These are phyloP conservation scores for Bursaphelenchus okinawaensis DNA, from an alignment of 2,888 invertebrate species.

Conservation along the genomic window DNA sequence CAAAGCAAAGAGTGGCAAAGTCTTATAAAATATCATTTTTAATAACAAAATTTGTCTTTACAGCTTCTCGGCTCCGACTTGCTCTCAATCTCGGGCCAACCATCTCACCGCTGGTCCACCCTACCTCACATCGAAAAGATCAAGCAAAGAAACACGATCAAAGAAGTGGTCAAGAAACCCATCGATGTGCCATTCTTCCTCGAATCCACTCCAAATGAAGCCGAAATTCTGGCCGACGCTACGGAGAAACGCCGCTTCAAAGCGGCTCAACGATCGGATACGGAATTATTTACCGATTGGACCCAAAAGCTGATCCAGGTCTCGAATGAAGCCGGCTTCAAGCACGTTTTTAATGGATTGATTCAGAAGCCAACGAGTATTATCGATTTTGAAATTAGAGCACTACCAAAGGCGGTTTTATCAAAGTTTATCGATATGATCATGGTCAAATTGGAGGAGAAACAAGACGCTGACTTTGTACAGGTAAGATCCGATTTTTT, in stretches of 20 bases:
- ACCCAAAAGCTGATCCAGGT: background rate
- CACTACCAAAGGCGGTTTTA: constrained; percentile 32
- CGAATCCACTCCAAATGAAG: constrained; percentile 14
- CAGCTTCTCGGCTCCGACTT: constrained; percentile 27
- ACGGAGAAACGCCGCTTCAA: background rate
- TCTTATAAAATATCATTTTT: too few relatives aligned
- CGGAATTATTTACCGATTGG: constrained; percentile 10
- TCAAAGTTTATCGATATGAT: constrained; percentile 42
- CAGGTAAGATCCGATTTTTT: constrained; percentile 76
- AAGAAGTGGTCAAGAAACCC: constrained; percentile 73
- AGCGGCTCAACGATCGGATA: constrained; percentile 1
- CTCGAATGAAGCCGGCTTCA: background rate
- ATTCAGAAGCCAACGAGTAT: constrained; percentile 34
- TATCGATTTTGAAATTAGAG: constrained; percentile 49
- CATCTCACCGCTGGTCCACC: constrained; percentile 79
- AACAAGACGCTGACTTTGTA: constrained; percentile 78
- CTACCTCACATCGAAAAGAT: constrained; percentile 79
- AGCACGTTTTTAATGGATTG: constrained; percentile 23
- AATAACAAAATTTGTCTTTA: too few relatives aligned
- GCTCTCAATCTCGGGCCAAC: constrained; percentile 75
- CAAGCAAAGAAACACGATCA: constrained; percentile 81
- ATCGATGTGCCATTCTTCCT: constrained; percentile 87
- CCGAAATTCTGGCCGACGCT: constrained; percentile 1
- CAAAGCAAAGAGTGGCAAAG: too few relatives aligned
- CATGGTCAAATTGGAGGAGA: constrained; percentile 67